Conservation (phyloP, 2,888 invertebrate species). For the Chymomyza fuscimana region DNA sequence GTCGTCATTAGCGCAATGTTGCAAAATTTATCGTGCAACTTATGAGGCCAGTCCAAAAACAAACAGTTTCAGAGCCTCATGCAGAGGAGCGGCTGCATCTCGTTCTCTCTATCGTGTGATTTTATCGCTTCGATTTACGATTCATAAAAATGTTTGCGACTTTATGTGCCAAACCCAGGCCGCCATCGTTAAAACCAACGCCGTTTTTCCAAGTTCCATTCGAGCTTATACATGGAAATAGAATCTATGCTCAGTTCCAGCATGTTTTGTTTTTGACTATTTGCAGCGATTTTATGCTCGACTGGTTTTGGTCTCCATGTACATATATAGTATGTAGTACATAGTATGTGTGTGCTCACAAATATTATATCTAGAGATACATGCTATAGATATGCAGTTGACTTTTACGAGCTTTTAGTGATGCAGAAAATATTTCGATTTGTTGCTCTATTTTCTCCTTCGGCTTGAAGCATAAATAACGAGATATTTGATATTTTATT, state of each 20-base stretch:
- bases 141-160: slow-evolving; percentile 72
- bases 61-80: slow-evolving; percentile 25
- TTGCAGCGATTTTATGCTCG: slow-evolving; percentile 62
- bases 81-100: slow-evolving; percentile 13
- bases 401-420: slow-evolving; percentile 68
- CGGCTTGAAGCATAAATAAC: too few species aligned
- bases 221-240: neutral
- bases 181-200: slow-evolving; percentile 15
- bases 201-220: slow-evolving; percentile 25
- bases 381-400: slow-evolving; percentile 36
- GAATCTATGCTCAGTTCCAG: slow-evolving; percentile 6
- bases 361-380: neutral
- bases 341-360: neutral
- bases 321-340: slow-evolving; percentile 24
- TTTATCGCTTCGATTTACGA: slow-evolving; percentile 76
- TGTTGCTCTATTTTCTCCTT: slow-evolving; percentile 12
- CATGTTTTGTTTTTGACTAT: slow-evolving; percentile 28
- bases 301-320: slow-evolving; percentile 27
- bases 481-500: neutral
- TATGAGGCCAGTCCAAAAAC: slow-evolving; percentile 47
- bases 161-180: slow-evolving; percentile 38
- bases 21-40: slow-evolving; percentile 74
- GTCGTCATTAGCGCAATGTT: slow-evolving; percentile 74
- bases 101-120: slow-evolving; percentile 58
- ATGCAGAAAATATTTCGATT: slow-evolving; percentile 67